A percentile compares a stretch with the other conserved stretches of the same genome.
Conservation (phyloP, 1,140 invertebrate genomes). For the Pseudoatta argentina region DNA sequence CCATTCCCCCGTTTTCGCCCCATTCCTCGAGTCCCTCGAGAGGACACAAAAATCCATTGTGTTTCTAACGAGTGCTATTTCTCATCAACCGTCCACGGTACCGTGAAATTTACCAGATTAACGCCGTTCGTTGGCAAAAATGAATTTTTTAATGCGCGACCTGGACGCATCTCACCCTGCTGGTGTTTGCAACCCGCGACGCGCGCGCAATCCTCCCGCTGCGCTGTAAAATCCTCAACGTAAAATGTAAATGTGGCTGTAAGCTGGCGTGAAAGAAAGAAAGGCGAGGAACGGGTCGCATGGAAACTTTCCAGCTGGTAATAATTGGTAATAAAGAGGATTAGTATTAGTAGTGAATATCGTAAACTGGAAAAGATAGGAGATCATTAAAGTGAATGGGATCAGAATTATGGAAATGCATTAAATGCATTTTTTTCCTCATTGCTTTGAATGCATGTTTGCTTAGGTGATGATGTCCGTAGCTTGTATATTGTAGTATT, state of each 20-base stretch:
- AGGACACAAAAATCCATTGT: slow-evolving; percentile 44
- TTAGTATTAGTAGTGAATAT: slow-evolving; percentile 51
- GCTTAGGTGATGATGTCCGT: background rate
- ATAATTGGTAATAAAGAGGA: slow-evolving; percentile 55
- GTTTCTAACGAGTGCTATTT: slow-evolving; percentile 49
- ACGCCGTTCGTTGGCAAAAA: slow-evolving; percentile 37
- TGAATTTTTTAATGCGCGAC: slow-evolving; percentile 55
- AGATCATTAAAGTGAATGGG: slow-evolving; percentile 11
- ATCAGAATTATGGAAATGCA: slow-evolving; percentile 24
- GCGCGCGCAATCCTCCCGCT: slow-evolving; percentile 43
- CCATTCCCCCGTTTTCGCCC: background rate
- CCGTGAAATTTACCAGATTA: slow-evolving; percentile 54
- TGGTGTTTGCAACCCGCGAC: slow-evolving; percentile 25
- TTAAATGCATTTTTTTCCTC: background rate
- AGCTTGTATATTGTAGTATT: background rate
- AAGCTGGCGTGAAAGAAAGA: slow-evolving; percentile 45
- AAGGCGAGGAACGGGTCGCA: slow-evolving; percentile 7
- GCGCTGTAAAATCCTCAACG: slow-evolving; percentile 27
- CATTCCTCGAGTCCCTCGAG: background rate
- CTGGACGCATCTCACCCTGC: slow-evolving; percentile 16
- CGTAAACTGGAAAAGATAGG: slow-evolving; percentile 9
- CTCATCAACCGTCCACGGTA: slow-evolving; percentile 38
- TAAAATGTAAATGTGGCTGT: slow-evolving; percentile 58
- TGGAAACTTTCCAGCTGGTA: slow-evolving; percentile 46
- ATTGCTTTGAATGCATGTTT: background rate